Conservation (phyloP, 2,797 vertebrate species). For the Bucorvus abyssinicus region DNA sequence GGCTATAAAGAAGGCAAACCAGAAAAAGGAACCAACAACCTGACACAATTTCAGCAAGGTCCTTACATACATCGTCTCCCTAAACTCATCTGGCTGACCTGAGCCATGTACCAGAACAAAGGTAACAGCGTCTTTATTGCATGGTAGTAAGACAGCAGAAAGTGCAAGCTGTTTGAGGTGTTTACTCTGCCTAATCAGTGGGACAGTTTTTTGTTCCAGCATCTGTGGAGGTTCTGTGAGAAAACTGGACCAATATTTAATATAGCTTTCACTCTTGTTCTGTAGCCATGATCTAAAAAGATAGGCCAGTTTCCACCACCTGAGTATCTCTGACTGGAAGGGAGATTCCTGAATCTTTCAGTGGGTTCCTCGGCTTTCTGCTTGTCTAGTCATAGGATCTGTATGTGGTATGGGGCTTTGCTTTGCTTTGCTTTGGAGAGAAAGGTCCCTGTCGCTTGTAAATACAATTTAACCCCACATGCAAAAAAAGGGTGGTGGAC, state of each 20-base stretch:
- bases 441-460: neutral
- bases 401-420: neutral
- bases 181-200: neutral
- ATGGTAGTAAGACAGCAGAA: neutral
- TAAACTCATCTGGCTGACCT: neutral
- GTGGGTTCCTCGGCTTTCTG: neutral
- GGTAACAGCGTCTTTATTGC: neutral
- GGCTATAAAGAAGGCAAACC: neutral
- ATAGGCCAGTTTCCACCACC: neutral
- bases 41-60: neutral
- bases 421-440: neutral
- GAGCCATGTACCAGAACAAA: neutral
- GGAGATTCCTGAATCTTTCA: neutral
- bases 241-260: neutral
- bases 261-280: neutral
- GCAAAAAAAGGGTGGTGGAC: neutral
- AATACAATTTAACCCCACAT: neutral
- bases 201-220: neutral
- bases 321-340: neutral
- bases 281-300: neutral
- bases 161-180: neutral
- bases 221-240: neutral
- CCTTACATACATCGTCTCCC: neutral
- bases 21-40: neutral
- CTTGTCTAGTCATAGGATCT: neutral